Evolutionary conservation across 2,888 invertebrate genomes (phyloP).

Genomic region (Zootermopsis nevadensis): DNA sequence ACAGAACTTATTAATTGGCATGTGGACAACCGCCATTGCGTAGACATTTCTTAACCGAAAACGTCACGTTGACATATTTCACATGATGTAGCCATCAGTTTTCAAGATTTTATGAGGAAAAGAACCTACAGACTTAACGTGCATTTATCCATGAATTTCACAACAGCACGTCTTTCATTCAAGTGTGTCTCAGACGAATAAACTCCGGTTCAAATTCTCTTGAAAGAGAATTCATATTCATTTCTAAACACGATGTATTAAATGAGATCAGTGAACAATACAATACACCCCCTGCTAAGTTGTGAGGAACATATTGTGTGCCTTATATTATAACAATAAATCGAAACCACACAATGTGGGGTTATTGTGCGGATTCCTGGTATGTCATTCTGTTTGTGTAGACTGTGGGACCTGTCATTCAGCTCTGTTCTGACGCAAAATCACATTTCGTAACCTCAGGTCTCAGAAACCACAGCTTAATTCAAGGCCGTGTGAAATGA

Average conservation of each 20-base stretch:
- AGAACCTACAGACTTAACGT: too few species aligned
- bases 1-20: too few species aligned
- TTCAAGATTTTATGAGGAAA: too few species aligned
- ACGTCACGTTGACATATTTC: too few species aligned
- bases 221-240: not conserved
- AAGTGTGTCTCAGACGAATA: not conserved
- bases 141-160: too few species aligned
- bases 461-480: too few species aligned
- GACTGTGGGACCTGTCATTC: not conserved
- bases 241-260: not conserved
- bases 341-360: slow-evolving; percentile 7
- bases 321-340: not conserved
- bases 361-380: not conserved
- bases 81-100: too few species aligned
- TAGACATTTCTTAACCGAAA: too few species aligned
- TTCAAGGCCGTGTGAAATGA: too few species aligned
- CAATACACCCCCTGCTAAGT: not conserved
- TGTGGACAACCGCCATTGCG: too few species aligned
- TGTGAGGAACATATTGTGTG: not conserved
- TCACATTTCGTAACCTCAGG: too few species aligned
- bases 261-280: not conserved
- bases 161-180: not conserved
- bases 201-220: not conserved
- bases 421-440: not conserved
- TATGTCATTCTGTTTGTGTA: not conserved